phyloP scores from a whole-genome alignment of 1,140 invertebrate species.

The Euura saliciscinereae region DNA sequence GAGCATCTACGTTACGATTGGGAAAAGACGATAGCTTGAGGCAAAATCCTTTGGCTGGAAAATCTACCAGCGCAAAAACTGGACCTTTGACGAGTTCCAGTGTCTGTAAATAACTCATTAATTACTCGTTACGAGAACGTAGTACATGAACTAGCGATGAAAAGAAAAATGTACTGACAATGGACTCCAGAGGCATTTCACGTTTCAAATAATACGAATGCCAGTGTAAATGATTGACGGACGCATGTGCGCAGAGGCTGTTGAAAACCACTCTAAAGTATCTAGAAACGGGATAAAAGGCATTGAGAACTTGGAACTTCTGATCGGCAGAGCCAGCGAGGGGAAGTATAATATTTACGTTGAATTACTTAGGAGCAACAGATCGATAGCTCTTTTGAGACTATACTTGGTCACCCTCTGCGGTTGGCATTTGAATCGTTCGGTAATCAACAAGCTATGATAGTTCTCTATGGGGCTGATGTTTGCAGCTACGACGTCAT shows the following conservation, averaged over 20 bases:
- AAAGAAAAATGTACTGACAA: constrained; percentile 58
- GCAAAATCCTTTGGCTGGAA: constrained; percentile 68
- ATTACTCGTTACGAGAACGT: constrained; percentile 12
- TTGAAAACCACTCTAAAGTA: constrained; percentile 74
- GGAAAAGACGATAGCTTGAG: constrained; percentile 59
- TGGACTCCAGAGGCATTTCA: constrained; percentile 68
- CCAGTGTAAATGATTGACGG: constrained; percentile 82
- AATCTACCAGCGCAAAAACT: constrained; percentile 60
- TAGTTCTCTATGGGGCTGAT: constrained; percentile 73
- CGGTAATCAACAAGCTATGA: constrained; percentile 71
- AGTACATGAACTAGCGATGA: constrained; percentile 15
- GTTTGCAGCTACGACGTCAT: constrained; percentile 66
- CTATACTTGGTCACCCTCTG: constrained; percentile 64
- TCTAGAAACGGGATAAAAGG: constrained; percentile 47
- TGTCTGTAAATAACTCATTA: constrained; percentile 52
- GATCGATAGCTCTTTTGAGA: constrained; percentile 56
- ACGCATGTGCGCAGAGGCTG: constrained; percentile 77
- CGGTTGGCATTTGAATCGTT: constrained; percentile 62
- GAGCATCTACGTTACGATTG: constrained; percentile 43
- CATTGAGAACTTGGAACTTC: background rate
- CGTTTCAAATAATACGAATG: constrained; percentile 74
- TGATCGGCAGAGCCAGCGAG: background rate
- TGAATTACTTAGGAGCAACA: constrained; percentile 60
- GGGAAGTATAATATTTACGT: constrained; percentile 47
- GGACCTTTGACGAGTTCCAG: constrained; percentile 58